Conservation (phyloP, 1,140 invertebrate species). For the Araneus ventricosus region DNA sequence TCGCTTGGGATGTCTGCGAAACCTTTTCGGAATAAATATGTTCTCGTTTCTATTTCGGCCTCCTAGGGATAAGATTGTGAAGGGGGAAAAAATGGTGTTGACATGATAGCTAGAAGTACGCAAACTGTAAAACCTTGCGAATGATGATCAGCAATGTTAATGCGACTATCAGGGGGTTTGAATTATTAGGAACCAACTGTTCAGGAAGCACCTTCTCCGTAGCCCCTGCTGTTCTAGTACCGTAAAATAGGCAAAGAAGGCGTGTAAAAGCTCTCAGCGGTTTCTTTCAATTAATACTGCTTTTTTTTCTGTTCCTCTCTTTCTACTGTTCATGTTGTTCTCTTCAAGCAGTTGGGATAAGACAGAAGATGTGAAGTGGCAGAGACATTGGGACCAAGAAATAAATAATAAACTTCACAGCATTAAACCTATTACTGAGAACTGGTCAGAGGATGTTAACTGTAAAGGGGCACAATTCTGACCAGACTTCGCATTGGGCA, state of each 20-base stretch:
- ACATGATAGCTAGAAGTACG: slow-evolving; percentile 1
- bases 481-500: too few relatives aligned
- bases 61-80: neutral
- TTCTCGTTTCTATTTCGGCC: neutral
- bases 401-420: too few relatives aligned
- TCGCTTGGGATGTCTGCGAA: neutral
- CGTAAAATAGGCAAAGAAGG: neutral
- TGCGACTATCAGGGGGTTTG: slow-evolving; percentile 8
- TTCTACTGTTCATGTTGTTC: neutral
- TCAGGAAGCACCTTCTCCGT: neutral
- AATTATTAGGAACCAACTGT: slow-evolving; percentile 11
- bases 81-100: neutral
- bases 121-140: neutral
- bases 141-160: slow-evolving; percentile 1
- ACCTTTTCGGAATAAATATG: neutral
- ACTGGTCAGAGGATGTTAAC: too few relatives aligned
- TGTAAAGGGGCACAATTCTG: too few relatives aligned
- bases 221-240: slow-evolving; percentile 17
- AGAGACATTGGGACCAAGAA: too few relatives aligned
- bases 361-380: too few relatives aligned
- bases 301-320: neutral
- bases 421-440: too few relatives aligned
- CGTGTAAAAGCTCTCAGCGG: neutral
- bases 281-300: neutral
- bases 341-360: neutral